A percentile compares a stretch with the other conserved stretches of the same genome.
Conservation (phyloP, 2,797 vertebrate species). For the Neosalanx taihuensis region DNA sequence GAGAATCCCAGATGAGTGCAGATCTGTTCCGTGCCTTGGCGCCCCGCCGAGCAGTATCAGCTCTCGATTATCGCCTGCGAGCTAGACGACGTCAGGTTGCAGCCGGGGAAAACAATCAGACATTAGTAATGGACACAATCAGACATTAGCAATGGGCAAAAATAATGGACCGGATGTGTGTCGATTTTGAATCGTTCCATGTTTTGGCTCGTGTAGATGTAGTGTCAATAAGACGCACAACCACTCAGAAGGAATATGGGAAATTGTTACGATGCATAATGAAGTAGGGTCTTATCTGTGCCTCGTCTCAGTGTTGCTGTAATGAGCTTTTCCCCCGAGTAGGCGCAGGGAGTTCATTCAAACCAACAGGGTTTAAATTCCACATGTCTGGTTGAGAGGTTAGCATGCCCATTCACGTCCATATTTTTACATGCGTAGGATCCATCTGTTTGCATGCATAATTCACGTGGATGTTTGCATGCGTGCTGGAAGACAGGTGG, state of each 20-base stretch:
- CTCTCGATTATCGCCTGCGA: no score
- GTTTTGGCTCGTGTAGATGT: no score
- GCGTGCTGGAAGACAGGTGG: background rate
- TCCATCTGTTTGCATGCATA: background rate
- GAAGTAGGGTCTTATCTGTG: background rate
- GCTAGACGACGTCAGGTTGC: no score
- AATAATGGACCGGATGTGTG: no score
- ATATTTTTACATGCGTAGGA: constrained; percentile 3
- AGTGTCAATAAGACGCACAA: no score
- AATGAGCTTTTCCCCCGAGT: background rate
- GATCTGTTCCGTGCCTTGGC: background rate
- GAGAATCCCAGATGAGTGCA: background rate
- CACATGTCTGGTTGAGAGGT: background rate
- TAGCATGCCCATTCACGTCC: background rate
- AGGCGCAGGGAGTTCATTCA: background rate
- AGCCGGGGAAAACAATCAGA: no score
- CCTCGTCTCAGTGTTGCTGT: background rate
- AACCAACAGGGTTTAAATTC: background rate
- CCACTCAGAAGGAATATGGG: no score
- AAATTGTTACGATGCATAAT: background rate
- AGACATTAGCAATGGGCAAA: no score
- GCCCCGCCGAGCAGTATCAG: no score
- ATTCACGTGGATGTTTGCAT: background rate
- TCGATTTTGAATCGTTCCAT: no score
- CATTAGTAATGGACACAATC: no score